A percentile compares a stretch with the other conserved stretches of the same genome.
Evolutionary conservation across 2,113 vertebrate genomes (phyloP).

Genomic region (Lonchura striata): DNA sequence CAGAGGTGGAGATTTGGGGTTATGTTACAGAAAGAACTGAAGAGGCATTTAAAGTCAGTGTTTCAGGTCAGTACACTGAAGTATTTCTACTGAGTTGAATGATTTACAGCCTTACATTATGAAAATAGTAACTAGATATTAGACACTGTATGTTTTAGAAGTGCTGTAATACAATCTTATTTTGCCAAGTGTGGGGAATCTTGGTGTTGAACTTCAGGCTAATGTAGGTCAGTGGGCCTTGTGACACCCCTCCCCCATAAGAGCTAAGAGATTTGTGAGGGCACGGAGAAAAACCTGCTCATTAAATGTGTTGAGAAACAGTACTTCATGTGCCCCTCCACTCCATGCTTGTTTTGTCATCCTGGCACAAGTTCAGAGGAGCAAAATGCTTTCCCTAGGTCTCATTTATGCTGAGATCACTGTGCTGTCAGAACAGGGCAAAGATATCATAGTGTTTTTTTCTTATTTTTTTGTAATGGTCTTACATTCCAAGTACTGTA

Average conservation of each 20-base stretch:
- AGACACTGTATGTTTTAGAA: neutral
- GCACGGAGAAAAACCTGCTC: neutral
- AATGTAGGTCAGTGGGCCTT: constrained; percentile 13
- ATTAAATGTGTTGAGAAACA: neutral
- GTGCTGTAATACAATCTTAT: neutral
- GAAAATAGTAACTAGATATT: neutral
- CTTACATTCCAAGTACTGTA: neutral
- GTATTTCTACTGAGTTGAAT: neutral
- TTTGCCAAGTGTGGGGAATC: neutral
- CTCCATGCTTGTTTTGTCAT: neutral
- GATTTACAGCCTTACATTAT: neutral
- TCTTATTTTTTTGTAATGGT: neutral
- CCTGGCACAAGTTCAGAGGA: neutral
- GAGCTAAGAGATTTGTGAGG: neutral
- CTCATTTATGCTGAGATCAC: neutral
- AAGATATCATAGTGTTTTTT: neutral
- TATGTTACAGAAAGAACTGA: neutral
- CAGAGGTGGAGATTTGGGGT: neutral
- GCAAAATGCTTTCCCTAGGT: neutral
- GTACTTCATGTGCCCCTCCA: neutral
- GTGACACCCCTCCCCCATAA: neutral
- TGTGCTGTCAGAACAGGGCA: neutral
- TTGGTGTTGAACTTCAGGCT: neutral
- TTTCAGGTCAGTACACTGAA: neutral
- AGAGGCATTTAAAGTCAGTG: neutral